Evolutionary conservation across 2,113 vertebrate species (phyloP), one percentile per base, ranked within the genome.

Genomic region (Propithecus coquereli): DNA sequence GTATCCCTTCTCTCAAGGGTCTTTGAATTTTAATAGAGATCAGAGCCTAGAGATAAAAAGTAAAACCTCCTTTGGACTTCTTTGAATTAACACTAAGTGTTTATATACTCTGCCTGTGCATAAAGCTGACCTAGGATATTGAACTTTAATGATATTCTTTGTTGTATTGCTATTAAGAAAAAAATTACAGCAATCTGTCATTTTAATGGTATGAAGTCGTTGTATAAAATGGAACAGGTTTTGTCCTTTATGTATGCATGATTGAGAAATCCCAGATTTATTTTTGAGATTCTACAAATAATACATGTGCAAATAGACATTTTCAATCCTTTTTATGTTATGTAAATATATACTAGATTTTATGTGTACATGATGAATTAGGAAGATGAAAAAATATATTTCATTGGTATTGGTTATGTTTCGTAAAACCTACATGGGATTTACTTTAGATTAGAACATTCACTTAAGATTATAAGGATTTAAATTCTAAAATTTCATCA

Each of bases 371-470:
- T 59, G 40, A 92, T 80, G 8, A 87, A 77, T 23, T n/a, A 81
- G 2, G 11, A 3, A 87, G 16, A 80, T 65, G 37, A 93, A 96
- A 90, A 94, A 93, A 70, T 8, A 92, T 23, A 25, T 4, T 16
- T 65, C 20, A 43, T 23, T 76, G 37, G 40, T 90, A 4, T 59
- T 70, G 1, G 11, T 37, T 59, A 61, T 25, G 50, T 43, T 87
- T 77, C 66, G 2, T 30, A 80, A 76, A 92, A 95, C 32, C 37
- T 7, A 59, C 7, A 45, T 0, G 32, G 8, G 65, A 81, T 88
- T 98, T 85, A 89, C 27, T 92, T 96, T 83, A 40, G 2, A 71
- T 91, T 92, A 14, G 3, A 97, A 84, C 14, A 86, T 65, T 74
- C 65, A 2, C 57, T 88, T 88, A 82, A 86, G 37, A n/a, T 90